These are phyloP conservation scores for Semaprochilodus insignis DNA, from an alignment of 2,797 vertebrate genomes.

Conservation along the genomic window DNA sequence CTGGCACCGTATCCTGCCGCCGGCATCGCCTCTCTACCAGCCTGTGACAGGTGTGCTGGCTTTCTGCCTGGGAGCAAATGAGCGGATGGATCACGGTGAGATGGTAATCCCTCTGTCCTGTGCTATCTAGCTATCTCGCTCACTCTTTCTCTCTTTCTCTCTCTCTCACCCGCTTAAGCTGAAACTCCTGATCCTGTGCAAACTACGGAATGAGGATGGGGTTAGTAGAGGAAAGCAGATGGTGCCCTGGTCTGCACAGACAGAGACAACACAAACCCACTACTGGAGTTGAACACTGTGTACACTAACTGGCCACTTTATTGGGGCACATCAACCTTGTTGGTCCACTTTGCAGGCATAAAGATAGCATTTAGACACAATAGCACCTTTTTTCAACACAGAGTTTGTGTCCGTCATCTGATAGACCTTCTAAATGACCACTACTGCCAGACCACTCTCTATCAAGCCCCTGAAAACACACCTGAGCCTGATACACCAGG, in stretches of 20 bases:
- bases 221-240: conserved; percentile 15
- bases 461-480: too few species aligned
- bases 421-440: too few species aligned
- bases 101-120: conserved; percentile 23
- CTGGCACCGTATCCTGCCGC: conserved; percentile 9
- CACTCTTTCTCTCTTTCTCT: not conserved
- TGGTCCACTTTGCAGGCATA: too few species aligned
- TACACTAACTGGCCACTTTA: too few species aligned
- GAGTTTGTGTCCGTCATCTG: too few species aligned
- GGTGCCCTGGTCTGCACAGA: not conserved
- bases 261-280: not conserved
- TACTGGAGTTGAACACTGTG: too few species aligned
- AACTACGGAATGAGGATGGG: not conserved
- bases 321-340: too few species aligned
- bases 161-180: not conserved
- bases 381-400: too few species aligned
- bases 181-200: not conserved
- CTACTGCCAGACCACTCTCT: too few species aligned
- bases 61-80: conserved; percentile 48
- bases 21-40: conserved; percentile 5
- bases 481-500: too few species aligned
- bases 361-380: too few species aligned
- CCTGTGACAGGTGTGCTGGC: conserved; percentile 37
- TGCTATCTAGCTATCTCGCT: not conserved
- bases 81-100: conserved; percentile 31